Conservation (phyloP, 2,113 vertebrate species). For the Cyprinus carpio region DNA sequence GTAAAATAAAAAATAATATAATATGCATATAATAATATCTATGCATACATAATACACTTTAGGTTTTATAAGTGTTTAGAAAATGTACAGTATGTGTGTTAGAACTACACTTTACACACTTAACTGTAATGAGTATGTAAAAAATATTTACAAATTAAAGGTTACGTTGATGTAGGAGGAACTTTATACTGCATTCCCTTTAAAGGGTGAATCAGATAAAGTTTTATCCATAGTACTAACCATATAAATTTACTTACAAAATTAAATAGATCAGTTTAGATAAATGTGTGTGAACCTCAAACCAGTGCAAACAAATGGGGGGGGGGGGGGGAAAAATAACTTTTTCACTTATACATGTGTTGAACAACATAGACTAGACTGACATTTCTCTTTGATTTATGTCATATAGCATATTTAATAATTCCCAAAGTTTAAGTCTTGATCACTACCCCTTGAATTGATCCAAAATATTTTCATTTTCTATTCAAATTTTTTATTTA, state of each 20-base stretch:
- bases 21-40: too few relatives aligned
- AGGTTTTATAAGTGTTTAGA: too few relatives aligned
- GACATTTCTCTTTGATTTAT: not conserved
- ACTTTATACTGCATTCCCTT: not conserved
- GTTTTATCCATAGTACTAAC: not conserved
- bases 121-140: not conserved
- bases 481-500: conserved; percentile 19
- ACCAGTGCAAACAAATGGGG: not conserved
- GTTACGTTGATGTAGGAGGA: not conserved
- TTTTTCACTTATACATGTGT: not conserved
- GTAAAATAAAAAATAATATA: not conserved
- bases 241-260: not conserved
- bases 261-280: not conserved
- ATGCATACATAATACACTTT: too few relatives aligned
- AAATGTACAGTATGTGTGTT: too few relatives aligned
- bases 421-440: not conserved
- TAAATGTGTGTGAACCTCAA: not conserved
- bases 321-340: not conserved
- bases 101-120: not conserved
- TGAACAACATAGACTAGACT: not conserved
- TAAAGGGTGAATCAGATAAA: not conserved
- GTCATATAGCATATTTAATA: not conserved
- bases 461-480: not conserved
- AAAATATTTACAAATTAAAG: not conserved
- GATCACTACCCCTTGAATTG: not conserved